A percentile compares a stretch with the other conserved stretches of the same genome.
Evolutionary conservation across 2,888 invertebrate genomes (phyloP).

Genomic region (Drosophila fungiperda): DNA sequence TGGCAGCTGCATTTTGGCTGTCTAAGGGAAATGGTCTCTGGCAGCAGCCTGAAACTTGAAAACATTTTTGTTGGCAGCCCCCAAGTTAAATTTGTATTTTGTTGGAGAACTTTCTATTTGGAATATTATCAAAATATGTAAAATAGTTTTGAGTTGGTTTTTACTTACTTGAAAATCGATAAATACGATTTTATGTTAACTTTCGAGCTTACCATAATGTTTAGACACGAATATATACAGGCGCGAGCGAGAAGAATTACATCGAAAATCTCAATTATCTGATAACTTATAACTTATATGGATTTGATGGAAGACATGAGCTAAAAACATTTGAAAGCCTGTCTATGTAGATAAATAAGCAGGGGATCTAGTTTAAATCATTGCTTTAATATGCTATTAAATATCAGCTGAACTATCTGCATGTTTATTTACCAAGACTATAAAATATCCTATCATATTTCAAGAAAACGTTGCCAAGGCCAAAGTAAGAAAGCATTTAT

Average conservation of each 20-base stretch:
- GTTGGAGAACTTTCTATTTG: background rate
- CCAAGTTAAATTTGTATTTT: slow-evolving; percentile 25
- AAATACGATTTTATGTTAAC: background rate
- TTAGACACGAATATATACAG: slow-evolving; percentile 68
- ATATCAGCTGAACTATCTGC: slow-evolving; percentile 1
- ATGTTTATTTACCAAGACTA: background rate
- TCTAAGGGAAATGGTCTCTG: slow-evolving; percentile 43
- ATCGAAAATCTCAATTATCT: slow-evolving; percentile 57
- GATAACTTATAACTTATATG: background rate
- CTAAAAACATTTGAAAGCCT: slow-evolving; percentile 36
- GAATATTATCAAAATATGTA: background rate
- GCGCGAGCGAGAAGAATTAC: slow-evolving; percentile 78
- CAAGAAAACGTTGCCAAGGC: slow-evolving; percentile 57
- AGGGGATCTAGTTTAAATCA: background rate
- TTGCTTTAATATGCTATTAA: background rate
- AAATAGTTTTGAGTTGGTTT: background rate
- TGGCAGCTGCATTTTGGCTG: slow-evolving; percentile 49
- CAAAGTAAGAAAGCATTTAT: slow-evolving; percentile 33
- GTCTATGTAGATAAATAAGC: slow-evolving; percentile 35
- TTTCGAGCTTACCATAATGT: slow-evolving; percentile 61
- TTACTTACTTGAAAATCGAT: slow-evolving; percentile 41
- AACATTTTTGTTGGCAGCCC: slow-evolving; percentile 51
- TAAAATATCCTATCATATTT: slow-evolving; percentile 41
- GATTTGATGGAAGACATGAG: slow-evolving; percentile 73
- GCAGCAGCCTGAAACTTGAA: slow-evolving; percentile 33